Conservation (phyloP, 2,888 invertebrate genomes). For the Drosophila heteroneura region DNA sequence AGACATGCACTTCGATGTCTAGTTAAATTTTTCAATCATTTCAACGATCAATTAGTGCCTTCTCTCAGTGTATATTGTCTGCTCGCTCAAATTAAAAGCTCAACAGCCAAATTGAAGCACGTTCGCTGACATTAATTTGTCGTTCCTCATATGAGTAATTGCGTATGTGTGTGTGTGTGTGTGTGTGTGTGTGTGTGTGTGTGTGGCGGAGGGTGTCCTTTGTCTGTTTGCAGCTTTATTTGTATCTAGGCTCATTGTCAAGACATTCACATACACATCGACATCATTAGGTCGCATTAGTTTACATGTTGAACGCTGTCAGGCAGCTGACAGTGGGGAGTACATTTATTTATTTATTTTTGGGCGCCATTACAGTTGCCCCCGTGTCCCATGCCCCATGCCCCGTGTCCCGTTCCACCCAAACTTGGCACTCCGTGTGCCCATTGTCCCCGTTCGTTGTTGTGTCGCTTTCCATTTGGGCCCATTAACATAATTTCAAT, state of each 20-base stretch:
- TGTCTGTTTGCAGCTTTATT: slow-evolving; percentile 23
- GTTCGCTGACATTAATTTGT: slow-evolving; percentile 67
- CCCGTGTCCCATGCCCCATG: background rate
- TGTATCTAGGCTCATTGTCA: slow-evolving; percentile 29
- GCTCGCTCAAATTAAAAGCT: slow-evolving; percentile 58
- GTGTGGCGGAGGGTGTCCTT: slow-evolving; percentile 1
- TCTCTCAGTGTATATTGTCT: slow-evolving; percentile 19
- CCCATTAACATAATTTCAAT: slow-evolving; percentile 53
- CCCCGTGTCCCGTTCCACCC: background rate
- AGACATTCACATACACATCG: slow-evolving; percentile 32
- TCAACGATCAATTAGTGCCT: slow-evolving; percentile 1
- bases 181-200: background rate
- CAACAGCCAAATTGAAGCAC: slow-evolving; percentile 66
- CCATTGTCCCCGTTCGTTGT: background rate
- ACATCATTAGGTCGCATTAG: slow-evolving; percentile 66
- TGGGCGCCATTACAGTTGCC: slow-evolving; percentile 17
- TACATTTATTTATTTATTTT: slow-evolving; percentile 12
- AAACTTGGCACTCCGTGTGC: background rate
- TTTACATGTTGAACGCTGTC: slow-evolving; percentile 65
- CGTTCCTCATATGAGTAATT: slow-evolving; percentile 61
- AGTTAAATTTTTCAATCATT: background rate
- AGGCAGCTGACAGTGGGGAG: slow-evolving; percentile 33
- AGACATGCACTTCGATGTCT: background rate
- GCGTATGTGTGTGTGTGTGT: slow-evolving; percentile 7
- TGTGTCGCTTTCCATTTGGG: background rate